phyloP scores from a whole-genome alignment of 2,888 invertebrate genomes.

The Deilephila porcellus region DNA sequence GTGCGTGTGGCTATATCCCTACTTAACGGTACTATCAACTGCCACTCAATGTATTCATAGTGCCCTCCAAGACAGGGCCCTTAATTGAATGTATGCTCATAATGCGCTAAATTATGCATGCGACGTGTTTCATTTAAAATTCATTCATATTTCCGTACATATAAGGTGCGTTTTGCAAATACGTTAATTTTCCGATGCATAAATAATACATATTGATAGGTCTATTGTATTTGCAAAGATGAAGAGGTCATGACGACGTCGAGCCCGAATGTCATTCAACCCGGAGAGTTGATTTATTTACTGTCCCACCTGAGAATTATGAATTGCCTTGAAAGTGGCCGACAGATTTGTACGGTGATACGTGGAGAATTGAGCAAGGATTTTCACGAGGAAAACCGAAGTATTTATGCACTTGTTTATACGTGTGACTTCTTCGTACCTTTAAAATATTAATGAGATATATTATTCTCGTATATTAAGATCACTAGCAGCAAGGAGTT shows the following conservation, averaged over 20 bases:
- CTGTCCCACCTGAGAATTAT: slow-evolving; percentile 11
- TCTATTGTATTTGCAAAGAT: slow-evolving; percentile 54
- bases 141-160: slow-evolving; percentile 41
- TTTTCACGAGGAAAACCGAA: background rate
- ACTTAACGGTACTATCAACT: slow-evolving; percentile 44
- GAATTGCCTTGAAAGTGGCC: slow-evolving; percentile 7
- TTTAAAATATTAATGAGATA: background rate
- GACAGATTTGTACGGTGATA: background rate
- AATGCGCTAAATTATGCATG: slow-evolving; percentile 60
- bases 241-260: slow-evolving; percentile 57
- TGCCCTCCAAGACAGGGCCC: slow-evolving; percentile 53
- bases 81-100: slow-evolving; percentile 67
- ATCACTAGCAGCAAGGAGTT: too few species aligned
- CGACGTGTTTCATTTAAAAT: slow-evolving; percentile 39
- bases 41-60: slow-evolving; percentile 47
- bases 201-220: slow-evolving; percentile 41
- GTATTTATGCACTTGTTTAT: background rate
- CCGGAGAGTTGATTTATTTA: slow-evolving; percentile 37
- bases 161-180: slow-evolving; percentile 39
- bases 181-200: slow-evolving; percentile 25
- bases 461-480: too few species aligned
- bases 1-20: background rate
- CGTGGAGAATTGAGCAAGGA: background rate
- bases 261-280: slow-evolving; percentile 51
- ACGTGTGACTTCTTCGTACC: background rate